Percentiles rank a stretch among this genome's conserved stretches.
Conservation (phyloP, 2,888 invertebrate genomes). For the Morpho deidamia region DNA sequence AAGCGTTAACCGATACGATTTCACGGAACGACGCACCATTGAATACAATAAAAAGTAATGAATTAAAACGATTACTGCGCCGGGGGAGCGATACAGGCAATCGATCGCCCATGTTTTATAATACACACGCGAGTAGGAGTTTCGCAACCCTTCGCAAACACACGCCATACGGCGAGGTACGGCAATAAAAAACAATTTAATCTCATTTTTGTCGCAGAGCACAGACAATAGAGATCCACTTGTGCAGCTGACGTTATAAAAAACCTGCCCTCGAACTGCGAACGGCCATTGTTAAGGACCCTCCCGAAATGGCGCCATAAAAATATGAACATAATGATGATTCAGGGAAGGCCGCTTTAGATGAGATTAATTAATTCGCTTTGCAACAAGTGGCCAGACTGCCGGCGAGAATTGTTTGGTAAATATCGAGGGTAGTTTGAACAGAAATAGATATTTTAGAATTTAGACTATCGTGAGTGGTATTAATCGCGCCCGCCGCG, state of each 20-base stretch:
- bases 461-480: too few relatives aligned
- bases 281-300: slow-evolving; percentile 27
- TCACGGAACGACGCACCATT: slow-evolving; percentile 53
- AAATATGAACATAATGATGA: slow-evolving; percentile 15
- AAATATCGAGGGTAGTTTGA: too few relatives aligned
- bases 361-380: slow-evolving; percentile 30
- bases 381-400: slow-evolving; percentile 42
- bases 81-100: slow-evolving; percentile 34
- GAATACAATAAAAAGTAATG: slow-evolving; percentile 59
- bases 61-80: slow-evolving; percentile 56
- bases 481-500: too few relatives aligned
- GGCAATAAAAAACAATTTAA: slow-evolving; percentile 39
- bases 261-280: slow-evolving; percentile 37
- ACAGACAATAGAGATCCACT: slow-evolving; percentile 53
- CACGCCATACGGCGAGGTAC: slow-evolving; percentile 30
- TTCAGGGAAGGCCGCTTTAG: slow-evolving; percentile 24
- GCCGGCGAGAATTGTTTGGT: slow-evolving; percentile 23
- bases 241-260: slow-evolving; percentile 68
- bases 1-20: slow-evolving; percentile 52
- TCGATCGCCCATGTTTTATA: slow-evolving; percentile 35
- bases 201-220: slow-evolving; percentile 44
- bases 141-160: slow-evolving; percentile 20
- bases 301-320: slow-evolving; percentile 20
- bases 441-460: too few relatives aligned
- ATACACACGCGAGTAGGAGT: slow-evolving; percentile 22